Base-by-base conservation (phyloP, 2,113 vertebrate species). In the Bungarus multicinctus region DNA sequence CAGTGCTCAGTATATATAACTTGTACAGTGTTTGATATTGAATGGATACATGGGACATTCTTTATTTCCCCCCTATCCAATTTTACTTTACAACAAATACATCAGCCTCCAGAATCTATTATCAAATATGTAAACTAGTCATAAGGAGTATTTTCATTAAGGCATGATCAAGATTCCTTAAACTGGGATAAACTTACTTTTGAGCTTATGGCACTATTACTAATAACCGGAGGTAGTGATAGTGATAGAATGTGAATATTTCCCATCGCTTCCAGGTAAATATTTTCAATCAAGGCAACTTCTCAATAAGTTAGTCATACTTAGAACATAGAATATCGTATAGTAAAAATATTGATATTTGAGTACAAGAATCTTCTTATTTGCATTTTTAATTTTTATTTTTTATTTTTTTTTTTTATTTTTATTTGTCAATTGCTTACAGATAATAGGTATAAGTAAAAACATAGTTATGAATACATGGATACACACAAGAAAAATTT, bases 1-100 rank as follows among this genome's bases (percentile, higher is more conserved):
- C 91, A 91, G 89, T 54, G 45, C 92, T 94, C 91, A 94, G 54
- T 95, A 45, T 22, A 27, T 90, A 92, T 43, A 81, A 0, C 57
- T 81, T 20, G 0, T 25, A 5, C 53, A 89, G 74, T 74, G 57
- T 18, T 2, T 27, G 14, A 52, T 92, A 30, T 52, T 2, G 88
- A 43, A 64, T 91, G 90, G 88, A 89, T 93, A 47, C 23, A 53
- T 74, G 58, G 58, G 50, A 43, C 30, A 0, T 58, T 87, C 39
- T 30, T 20, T 91, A 39, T 86, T 87, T 81, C 81, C 2, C 0
- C 0, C 14, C 92, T 53, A n/a, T 6, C 58, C 45, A 60, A 34
- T 60, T 0, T 23, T 89, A 86, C 47, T 55, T 69, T 34, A 88
- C 25, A 81, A n/a, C 47, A 87, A 94, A 94, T 64, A 91, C 1